Base-by-base conservation (phyloP, 2,797 vertebrate genomes). In the Parambassis ranga region DNA sequence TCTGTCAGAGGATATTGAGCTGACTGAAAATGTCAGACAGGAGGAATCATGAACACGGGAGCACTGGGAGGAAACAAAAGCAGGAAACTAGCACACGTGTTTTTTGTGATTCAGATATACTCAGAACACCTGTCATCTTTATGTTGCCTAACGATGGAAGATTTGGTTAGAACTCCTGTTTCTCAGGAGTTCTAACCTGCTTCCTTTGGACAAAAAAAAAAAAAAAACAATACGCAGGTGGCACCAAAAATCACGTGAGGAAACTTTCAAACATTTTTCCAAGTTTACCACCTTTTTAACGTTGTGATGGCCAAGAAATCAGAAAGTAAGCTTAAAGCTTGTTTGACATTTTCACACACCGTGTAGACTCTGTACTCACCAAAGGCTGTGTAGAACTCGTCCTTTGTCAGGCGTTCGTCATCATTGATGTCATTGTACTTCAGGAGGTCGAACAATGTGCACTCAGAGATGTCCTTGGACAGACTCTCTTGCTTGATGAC, bases 321-420 rank as follows among this genome's bases (percentile, higher is more conserved):
- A 16, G 8, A 24, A n/a, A n/a, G n/a, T n/a, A n/a, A n/a, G n/a
- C n/a, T n/a, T n/a, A n/a, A n/a, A n/a, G n/a, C n/a, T n/a, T n/a
- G n/a, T n/a, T n/a, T n/a, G n/a, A n/a, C n/a, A n/a, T n/a, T n/a
- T n/a, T n/a, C n/a, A n/a, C n/a, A n/a, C n/a, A n/a, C n/a, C n/a
- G n/a, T n/a, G n/a, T n/a, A n/a, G n/a, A n/a, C 5, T 10, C n/a
- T 5, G 6, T 15, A 94, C 96, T 96, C 82, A 98, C 97, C 92
- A 39, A 99, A 98, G 51, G 94, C 93, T 58, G 92, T 91, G 46
- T 97, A 98, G 83, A 98, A 95, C 89, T 99, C 97, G 39, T 97
- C 95, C 50, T 92, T 93, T 19, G 91, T 87, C 53, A 99, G 90
- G 61, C 91, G 94, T 62, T 95, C 94, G 39, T 99, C 95, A 19